Evolutionary conservation across 2,113 vertebrate genomes (phyloP).

Genomic region (Nothobranchius furzeri): DNA sequence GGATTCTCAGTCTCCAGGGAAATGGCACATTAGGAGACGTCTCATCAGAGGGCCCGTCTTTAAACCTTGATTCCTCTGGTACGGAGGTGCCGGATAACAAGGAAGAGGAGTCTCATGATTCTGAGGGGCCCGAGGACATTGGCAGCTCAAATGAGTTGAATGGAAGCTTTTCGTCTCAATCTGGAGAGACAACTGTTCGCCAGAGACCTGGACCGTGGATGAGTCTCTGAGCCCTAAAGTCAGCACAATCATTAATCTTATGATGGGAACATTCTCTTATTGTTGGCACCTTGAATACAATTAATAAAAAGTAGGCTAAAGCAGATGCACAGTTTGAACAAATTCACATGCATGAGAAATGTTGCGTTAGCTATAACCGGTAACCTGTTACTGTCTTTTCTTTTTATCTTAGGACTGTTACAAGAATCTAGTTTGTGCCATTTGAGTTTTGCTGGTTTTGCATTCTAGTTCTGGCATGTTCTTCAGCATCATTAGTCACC

Average conservation of each 20-base stretch:
- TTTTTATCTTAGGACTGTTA: constrained; percentile 5
- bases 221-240: constrained; percentile 51
- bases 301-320: neutral
- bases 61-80: constrained; percentile 16
- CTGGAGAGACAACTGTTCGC: constrained; percentile 45
- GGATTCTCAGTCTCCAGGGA: constrained; percentile 20
- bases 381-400: constrained; percentile 14
- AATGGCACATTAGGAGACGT: neutral
- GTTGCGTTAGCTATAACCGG: neutral
- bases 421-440: constrained; percentile 20
- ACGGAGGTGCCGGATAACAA: constrained; percentile 2
- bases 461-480: constrained; percentile 30
- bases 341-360: constrained; percentile 14
- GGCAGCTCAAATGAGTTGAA: neutral
- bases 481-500: neutral
- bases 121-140: constrained; percentile 8
- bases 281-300: constrained; percentile 7
- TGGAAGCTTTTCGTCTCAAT: constrained; percentile 12
- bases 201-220: constrained; percentile 68
- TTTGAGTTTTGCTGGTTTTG: neutral
- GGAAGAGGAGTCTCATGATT: constrained; percentile 44
- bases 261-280: neutral
- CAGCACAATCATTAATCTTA: neutral
- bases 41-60: constrained; percentile 16
- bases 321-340: neutral